Conservation (phyloP, 2,888 invertebrate genomes). For the Thecophora atra region DNA sequence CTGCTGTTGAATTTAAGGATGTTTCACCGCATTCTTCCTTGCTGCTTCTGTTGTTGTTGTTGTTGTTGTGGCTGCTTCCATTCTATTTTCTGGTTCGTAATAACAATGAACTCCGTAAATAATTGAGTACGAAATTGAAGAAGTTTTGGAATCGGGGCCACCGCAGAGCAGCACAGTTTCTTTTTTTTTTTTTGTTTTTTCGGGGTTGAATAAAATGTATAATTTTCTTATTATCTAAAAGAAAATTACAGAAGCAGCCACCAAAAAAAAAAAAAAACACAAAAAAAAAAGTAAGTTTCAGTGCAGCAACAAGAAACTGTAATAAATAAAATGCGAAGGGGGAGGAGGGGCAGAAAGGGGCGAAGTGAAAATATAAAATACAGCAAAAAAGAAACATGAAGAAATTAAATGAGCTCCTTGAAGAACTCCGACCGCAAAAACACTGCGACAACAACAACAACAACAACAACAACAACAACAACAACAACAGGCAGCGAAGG, state of each 20-base stretch:
- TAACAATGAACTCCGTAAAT: slow-evolving; percentile 48
- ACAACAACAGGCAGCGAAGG: neutral
- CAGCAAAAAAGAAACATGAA: neutral
- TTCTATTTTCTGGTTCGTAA: neutral
- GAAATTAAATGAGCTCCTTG: slow-evolving; percentile 3
- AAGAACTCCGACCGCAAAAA: neutral
- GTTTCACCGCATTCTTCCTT: slow-evolving; percentile 4
- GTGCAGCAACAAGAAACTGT: neutral
- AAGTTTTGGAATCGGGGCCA: slow-evolving; percentile 55
- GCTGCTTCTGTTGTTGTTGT: slow-evolving; percentile 21
- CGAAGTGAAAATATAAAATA: neutral
- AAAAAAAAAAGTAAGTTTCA: neutral
- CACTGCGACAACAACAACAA: neutral
- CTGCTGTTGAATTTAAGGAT: slow-evolving; percentile 23
- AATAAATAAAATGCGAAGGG: slow-evolving; percentile 1
- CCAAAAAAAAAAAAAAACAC: neutral
- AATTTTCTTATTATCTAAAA: slow-evolving; percentile 47
- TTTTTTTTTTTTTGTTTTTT: no score
- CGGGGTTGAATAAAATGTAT: slow-evolving; percentile 42
- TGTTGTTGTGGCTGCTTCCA: slow-evolving; percentile 9
- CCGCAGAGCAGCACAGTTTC: slow-evolving; percentile 50
- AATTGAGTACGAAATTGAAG: slow-evolving; percentile 56
- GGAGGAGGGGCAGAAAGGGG: neutral
- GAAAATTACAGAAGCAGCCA: neutral
- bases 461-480: slow-evolving; percentile 2